These are phyloP conservation scores for Iphiclides podalirius DNA, from an alignment of 2,888 invertebrate genomes.

Conservation along the genomic window DNA sequence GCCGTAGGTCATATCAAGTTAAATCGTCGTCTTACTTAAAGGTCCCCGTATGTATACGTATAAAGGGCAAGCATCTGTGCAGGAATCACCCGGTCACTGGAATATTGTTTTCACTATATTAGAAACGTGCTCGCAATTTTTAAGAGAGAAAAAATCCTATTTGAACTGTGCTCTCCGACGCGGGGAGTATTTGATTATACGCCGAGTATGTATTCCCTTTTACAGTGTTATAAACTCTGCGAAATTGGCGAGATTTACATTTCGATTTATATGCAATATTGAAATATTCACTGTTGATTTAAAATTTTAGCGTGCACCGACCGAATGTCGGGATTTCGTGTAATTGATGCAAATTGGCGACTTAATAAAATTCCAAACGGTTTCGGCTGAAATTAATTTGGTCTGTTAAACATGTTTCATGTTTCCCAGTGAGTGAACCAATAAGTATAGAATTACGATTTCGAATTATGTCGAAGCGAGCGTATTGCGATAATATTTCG, in stretches of 20 bases:
- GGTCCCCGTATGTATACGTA: conserved; percentile 51
- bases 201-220: conserved; percentile 63
- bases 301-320: conserved; percentile 41
- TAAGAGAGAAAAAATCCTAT: conserved; percentile 78
- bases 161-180: conserved; percentile 63
- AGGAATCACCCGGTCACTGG: conserved; percentile 80
- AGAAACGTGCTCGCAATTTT: conserved; percentile 81
- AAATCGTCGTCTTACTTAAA: conserved; percentile 56
- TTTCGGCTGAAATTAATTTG: conserved; percentile 4
- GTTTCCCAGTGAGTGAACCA: background rate
- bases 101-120: conserved; percentile 82
- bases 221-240: conserved; percentile 68
- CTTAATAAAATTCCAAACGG: conserved; percentile 5
- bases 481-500: too few relatives aligned
- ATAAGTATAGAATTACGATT: too few relatives aligned
- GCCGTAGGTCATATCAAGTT: too few relatives aligned
- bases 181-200: conserved; percentile 72
- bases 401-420: conserved; percentile 5
- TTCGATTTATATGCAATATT: conserved; percentile 66
- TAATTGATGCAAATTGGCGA: conserved; percentile 17
- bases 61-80: conserved; percentile 74
- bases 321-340: conserved; percentile 9
- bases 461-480: too few relatives aligned
- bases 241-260: conserved; percentile 66
- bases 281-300: conserved; percentile 61